Evolutionary conservation across 2,113 vertebrate genomes (phyloP), one percentile per base, ranked within the genome.

Genomic region (Hipposideros armiger): DNA sequence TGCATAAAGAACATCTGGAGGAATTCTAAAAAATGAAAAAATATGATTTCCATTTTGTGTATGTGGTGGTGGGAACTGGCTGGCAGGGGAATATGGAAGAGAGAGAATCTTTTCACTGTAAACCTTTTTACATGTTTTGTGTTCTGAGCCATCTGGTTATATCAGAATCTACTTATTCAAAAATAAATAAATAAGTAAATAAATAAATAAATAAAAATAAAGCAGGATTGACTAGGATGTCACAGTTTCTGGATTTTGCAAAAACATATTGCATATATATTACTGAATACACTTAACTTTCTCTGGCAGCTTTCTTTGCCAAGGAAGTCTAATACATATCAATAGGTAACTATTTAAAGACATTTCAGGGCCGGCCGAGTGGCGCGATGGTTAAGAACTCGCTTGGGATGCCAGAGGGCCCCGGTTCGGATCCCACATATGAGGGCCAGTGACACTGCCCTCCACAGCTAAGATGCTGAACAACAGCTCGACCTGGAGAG

Each of bases 1-100:
- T 92, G 50, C 91, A 96, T 94, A 96, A 91, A 72, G 81, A 97
- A 94, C 96, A 97, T 93, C 93, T 97, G 91, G 87, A 90, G 40
- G 24, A 76, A 94, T 60, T 94, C 28, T 92, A 70, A 84, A 67
- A 70, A 94, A 92, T 4, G n/a, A 77, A 58, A 36, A 66, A 67
- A 94, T 28, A 19, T 76, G 16, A 10, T 77, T 76, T 97, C 80
- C 90, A 52, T 80, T 69, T 67, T 47, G 28, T 58, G 2, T 47
- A 40, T 3, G 3, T 6, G 84, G 50, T 42, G 32, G 47, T 73
- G 17, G 40, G 28, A 70, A 54, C 22, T 42, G n/a, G 20, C 10
- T 95, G 74, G 45, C 58, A 74, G 28, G 40, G 22, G 80, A 16
- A 30, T 50, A 56, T 0, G 20, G 36, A 92, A 77, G 52, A 73